phyloP scores from a whole-genome alignment of 2,113 vertebrate genomes.

The Dipodomys stephensi region DNA sequence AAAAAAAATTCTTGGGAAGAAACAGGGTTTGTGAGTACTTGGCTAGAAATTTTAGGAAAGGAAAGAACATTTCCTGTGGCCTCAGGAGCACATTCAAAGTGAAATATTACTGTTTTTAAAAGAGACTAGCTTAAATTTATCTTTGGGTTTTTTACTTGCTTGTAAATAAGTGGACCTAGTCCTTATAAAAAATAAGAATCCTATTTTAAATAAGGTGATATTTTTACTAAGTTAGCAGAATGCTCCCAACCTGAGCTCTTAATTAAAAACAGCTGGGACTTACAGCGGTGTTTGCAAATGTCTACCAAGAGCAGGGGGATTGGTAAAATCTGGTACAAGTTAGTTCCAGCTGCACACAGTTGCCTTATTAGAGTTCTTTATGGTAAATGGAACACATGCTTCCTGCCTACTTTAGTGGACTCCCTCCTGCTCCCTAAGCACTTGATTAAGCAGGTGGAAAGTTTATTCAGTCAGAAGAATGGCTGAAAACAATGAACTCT shows the following conservation, averaged over 20 bases:
- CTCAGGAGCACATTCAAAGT: constrained; percentile 74
- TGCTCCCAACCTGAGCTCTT: constrained; percentile 22
- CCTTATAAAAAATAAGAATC: constrained; percentile 55
- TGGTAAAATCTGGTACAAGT: constrained; percentile 30
- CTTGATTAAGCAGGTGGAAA: constrained; percentile 72
- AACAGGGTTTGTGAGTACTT: constrained; percentile 75
- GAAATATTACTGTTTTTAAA: constrained; percentile 79
- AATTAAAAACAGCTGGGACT: constrained; percentile 69
- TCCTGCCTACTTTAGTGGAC: neutral
- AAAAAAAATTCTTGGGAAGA: constrained; percentile 76
- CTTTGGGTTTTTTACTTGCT: constrained; percentile 74
- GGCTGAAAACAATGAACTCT: constrained; percentile 40
- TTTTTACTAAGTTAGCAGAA: constrained; percentile 56
- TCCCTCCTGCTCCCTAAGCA: constrained; percentile 44
- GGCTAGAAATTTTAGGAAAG: constrained; percentile 75
- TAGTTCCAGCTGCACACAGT: constrained; percentile 70
- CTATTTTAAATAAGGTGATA: constrained; percentile 62
- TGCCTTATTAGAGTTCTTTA: constrained; percentile 56
- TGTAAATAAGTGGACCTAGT: constrained; percentile 69
- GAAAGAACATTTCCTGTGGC: constrained; percentile 78
- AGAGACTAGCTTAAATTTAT: constrained; percentile 76
- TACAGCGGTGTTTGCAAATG: constrained; percentile 52
- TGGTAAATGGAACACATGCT: constrained; percentile 29
- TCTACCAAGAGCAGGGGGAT: neutral
- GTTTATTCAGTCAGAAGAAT: constrained; percentile 39